Evolutionary conservation across 2,797 vertebrate species (phyloP).

Genomic region (Lycodopsis pacificus): DNA sequence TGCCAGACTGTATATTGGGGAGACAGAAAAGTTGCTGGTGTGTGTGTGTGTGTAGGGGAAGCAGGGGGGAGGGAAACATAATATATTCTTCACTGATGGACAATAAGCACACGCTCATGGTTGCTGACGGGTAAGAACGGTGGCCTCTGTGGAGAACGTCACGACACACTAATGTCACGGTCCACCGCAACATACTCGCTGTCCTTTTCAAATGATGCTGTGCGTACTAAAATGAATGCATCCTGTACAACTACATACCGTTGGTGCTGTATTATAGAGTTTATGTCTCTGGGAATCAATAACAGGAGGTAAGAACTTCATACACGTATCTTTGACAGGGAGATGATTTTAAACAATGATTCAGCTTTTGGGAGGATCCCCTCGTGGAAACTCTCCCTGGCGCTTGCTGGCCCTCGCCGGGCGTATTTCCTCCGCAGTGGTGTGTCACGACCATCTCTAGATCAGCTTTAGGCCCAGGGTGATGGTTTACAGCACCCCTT

Average conservation of each 20-base stretch:
- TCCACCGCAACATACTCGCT: background rate
- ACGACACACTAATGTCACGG: conserved; percentile 17
- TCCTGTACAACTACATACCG: background rate
- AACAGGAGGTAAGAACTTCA: background rate
- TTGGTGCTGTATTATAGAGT: background rate
- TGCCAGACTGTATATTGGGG: background rate
- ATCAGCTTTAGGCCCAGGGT: background rate
- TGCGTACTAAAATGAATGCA: background rate
- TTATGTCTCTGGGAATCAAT: background rate
- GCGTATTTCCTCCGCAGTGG: no score
- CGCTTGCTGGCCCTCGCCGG: no score
- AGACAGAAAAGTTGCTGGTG: conserved; percentile 11
- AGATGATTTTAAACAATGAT: background rate
- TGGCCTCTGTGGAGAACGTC: conserved; percentile 27
- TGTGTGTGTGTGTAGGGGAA: conserved; percentile 11
- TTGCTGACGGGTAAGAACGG: background rate
- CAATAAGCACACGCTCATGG: conserved; percentile 6
- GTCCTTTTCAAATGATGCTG: background rate
- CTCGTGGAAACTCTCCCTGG: no score
- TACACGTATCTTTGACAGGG: background rate
- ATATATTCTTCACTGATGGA: conserved; percentile 16
- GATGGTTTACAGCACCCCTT: background rate
- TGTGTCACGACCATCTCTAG: background rate
- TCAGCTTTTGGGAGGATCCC: background rate
- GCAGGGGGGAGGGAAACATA: background rate